Percentiles rank a stretch among this genome's conserved stretches.
Evolutionary conservation across 2,797 vertebrate genomes (phyloP).

Genomic region (Echiichthys vipera): DNA sequence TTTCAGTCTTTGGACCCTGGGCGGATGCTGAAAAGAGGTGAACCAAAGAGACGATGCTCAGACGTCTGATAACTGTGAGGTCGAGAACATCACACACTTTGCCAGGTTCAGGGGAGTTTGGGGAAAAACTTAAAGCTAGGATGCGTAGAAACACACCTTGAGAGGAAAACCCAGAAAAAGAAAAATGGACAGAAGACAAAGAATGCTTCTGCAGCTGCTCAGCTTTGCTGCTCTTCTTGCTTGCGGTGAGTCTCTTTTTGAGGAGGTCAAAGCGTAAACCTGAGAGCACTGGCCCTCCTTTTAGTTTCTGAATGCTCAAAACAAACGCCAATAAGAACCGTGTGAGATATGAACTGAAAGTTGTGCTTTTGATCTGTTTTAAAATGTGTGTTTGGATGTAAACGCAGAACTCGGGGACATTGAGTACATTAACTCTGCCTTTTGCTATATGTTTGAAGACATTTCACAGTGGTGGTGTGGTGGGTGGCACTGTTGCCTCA

Average conservation of each 20-base stretch:
- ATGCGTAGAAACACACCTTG: constrained; percentile 51
- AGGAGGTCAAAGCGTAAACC: neutral
- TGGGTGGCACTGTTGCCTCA: too few relatives aligned
- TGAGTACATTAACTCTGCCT: neutral
- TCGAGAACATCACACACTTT: constrained; percentile 35
- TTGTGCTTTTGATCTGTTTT: neutral
- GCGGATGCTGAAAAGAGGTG: constrained; percentile 74
- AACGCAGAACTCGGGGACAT: neutral
- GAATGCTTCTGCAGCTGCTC: constrained; percentile 64
- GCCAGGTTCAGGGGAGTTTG: constrained; percentile 7
- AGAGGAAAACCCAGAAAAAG: constrained; percentile 23
- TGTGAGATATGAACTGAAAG: neutral
- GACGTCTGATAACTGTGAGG: constrained; percentile 35
- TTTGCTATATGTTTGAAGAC: neutral
- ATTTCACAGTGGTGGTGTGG: too few relatives aligned
- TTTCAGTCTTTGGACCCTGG: constrained; percentile 81
- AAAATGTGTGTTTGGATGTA: neutral
- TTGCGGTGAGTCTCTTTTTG: constrained; percentile 72
- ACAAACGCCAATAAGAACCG: neutral
- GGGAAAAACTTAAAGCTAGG: neutral
- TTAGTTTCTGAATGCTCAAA: neutral
- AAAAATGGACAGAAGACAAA: constrained; percentile 49
- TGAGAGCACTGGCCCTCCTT: neutral
- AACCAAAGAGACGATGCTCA: constrained; percentile 71
- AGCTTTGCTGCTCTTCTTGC: constrained; percentile 62